A percentile compares a stretch with the other conserved stretches of the same genome.
These are phyloP conservation scores for Xenopus petersii DNA, from an alignment of 2,797 vertebrate species.

Conservation along the genomic window DNA sequence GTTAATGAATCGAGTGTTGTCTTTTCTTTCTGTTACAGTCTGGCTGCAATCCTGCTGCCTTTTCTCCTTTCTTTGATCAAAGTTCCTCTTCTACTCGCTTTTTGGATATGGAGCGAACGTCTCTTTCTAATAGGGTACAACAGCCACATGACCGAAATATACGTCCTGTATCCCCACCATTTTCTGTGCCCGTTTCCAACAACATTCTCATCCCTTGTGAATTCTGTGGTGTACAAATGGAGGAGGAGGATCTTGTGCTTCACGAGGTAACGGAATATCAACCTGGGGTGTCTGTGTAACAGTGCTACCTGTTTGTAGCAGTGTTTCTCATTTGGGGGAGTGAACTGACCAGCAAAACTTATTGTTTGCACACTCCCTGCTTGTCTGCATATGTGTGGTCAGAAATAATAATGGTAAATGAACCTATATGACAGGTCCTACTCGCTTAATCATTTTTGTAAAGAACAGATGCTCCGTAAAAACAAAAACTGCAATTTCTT, in stretches of 20 bases:
- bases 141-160: constrained; percentile 64
- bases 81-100: constrained; percentile 60
- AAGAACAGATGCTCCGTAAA: no score
- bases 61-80: constrained; percentile 81
- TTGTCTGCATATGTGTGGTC: no score
- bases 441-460: no score
- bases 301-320: no score
- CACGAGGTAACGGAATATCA: constrained; percentile 68
- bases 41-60: constrained; percentile 85
- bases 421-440: no score
- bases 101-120: constrained; percentile 17
- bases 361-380: no score
- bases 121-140: background rate
- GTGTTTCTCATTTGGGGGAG: no score
- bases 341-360: no score
- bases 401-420: no score
- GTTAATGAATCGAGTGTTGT: no score
- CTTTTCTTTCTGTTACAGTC: constrained; percentile 66
- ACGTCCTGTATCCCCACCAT: constrained; percentile 62
- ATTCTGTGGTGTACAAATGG: constrained; percentile 88
- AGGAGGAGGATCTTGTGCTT: constrained; percentile 87
- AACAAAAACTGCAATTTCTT: no score
- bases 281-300: no score
- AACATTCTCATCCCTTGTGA: constrained; percentile 88
- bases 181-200: constrained; percentile 63